Conservation (phyloP, 2,113 vertebrate genomes). For the Okapia johnstoni region DNA sequence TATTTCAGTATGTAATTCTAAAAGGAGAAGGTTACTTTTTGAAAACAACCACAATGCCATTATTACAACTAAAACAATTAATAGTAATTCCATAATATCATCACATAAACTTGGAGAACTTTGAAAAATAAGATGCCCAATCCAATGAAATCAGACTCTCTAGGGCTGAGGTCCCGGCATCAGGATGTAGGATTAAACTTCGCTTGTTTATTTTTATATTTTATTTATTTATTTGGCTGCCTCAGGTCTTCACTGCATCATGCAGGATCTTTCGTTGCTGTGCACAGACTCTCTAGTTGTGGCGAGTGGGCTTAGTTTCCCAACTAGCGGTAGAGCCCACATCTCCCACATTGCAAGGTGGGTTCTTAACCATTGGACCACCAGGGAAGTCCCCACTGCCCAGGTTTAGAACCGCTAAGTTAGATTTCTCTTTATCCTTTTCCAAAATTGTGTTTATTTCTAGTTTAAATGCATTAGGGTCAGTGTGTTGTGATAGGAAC, state of each 20-base stretch:
- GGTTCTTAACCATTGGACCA: neutral
- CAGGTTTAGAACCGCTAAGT: neutral
- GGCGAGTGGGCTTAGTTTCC: neutral
- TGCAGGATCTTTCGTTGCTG: neutral
- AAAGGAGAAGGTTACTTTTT: neutral
- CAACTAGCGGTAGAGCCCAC: neutral
- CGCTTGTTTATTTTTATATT: neutral
- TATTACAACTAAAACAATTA: neutral
- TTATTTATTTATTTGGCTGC: neutral
- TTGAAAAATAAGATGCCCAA: neutral
- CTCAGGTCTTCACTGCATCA: neutral
- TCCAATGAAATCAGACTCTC: neutral
- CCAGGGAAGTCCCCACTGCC: neutral
- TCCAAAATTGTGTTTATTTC: conserved; percentile 13
- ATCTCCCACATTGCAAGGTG: neutral
- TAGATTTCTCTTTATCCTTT: neutral
- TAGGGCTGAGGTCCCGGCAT: neutral
- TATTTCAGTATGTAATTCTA: neutral
- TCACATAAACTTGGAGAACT: neutral
- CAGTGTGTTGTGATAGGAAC: neutral
- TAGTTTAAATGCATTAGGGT: neutral
- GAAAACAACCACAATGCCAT: neutral
- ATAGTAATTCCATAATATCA: neutral
- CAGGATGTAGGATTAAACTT: neutral
- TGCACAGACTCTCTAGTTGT: neutral